Percentiles rank a stretch among this genome's conserved stretches.
phyloP scores from a whole-genome alignment of 2,888 invertebrate genomes.

The Tridacna gigas region DNA sequence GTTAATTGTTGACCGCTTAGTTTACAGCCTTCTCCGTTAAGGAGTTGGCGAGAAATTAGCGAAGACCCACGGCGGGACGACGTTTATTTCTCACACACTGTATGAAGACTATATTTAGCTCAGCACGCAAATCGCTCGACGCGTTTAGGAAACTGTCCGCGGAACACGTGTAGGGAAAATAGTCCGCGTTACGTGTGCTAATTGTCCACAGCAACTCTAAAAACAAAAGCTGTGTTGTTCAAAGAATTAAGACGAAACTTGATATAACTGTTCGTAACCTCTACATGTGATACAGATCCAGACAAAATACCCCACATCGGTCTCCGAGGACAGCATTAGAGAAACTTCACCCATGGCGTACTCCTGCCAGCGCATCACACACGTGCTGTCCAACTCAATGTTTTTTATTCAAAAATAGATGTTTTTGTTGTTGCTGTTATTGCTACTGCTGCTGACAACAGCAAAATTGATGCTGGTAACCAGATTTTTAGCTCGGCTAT shows the following conservation, averaged over 20 bases:
- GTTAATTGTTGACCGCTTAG: slow-evolving; percentile 54
- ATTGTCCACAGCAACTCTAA: slow-evolving; percentile 31
- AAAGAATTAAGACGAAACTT: slow-evolving; percentile 1
- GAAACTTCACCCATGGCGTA: background rate
- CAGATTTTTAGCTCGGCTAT: no score
- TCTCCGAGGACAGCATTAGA: background rate
- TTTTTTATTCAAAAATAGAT: background rate
- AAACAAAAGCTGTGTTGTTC: slow-evolving; percentile 12
- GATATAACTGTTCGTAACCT: background rate
- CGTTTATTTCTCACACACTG: slow-evolving; percentile 49
- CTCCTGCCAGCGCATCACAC: background rate
- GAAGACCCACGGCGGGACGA: slow-evolving; percentile 34
- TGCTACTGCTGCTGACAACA: no score
- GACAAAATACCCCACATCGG: background rate
- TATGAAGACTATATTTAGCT: slow-evolving; percentile 54
- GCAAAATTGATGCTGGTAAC: no score
- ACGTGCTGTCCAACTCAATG: background rate
- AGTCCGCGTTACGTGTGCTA: slow-evolving; percentile 34
- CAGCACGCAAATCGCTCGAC: slow-evolving; percentile 54
- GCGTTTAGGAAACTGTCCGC: slow-evolving; percentile 37
- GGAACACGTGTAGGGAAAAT: slow-evolving; percentile 57
- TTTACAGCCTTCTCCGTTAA: slow-evolving; percentile 29
- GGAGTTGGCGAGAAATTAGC: slow-evolving; percentile 40
- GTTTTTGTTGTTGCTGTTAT: background rate
- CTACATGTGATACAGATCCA: background rate